Evolutionary conservation across 2,797 vertebrate genomes (phyloP).

Genomic region (Chelmon rostratus): DNA sequence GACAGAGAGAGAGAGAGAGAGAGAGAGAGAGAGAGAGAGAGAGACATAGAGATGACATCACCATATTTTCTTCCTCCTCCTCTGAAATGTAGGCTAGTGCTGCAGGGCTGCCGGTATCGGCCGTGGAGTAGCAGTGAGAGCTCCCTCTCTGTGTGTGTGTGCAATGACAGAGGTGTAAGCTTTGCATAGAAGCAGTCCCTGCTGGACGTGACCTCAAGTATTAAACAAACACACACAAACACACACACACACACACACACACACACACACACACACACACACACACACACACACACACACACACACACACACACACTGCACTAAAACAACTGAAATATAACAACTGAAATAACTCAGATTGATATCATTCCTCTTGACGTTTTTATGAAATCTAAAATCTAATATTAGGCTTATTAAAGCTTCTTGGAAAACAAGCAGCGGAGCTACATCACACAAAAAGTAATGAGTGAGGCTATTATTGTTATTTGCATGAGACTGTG

Average conservation of each 20-base stretch:
- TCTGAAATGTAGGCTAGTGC: conserved; percentile 68
- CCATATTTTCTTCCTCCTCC: conserved; percentile 64
- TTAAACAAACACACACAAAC: too few relatives aligned
- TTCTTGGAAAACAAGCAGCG: too few relatives aligned
- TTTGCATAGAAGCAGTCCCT: conserved; percentile 2
- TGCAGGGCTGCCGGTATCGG: conserved; percentile 58
- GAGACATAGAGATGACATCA: conserved; percentile 78
- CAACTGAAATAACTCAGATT: not conserved
- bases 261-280: not conserved
- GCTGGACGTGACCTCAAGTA: conserved; percentile 16
- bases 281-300: not conserved
- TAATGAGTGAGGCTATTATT: not conserved
- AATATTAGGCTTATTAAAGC: not conserved
- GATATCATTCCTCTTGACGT: not conserved
- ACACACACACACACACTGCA: not conserved
- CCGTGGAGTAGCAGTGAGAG: conserved; percentile 39
- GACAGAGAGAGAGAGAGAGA: conserved; percentile 13
- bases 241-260: too few relatives aligned
- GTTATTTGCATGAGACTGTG: too few relatives aligned
- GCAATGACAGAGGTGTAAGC: not conserved
- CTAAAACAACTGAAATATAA: not conserved
- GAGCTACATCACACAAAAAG: not conserved
- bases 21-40: conserved; percentile 34
- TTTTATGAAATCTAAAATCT: not conserved
- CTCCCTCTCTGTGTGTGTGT: conserved; percentile 40